Evolutionary conservation across 2,113 vertebrate species (phyloP), one percentile per base, ranked within the genome.

Genomic region (Corvus cornix): DNA sequence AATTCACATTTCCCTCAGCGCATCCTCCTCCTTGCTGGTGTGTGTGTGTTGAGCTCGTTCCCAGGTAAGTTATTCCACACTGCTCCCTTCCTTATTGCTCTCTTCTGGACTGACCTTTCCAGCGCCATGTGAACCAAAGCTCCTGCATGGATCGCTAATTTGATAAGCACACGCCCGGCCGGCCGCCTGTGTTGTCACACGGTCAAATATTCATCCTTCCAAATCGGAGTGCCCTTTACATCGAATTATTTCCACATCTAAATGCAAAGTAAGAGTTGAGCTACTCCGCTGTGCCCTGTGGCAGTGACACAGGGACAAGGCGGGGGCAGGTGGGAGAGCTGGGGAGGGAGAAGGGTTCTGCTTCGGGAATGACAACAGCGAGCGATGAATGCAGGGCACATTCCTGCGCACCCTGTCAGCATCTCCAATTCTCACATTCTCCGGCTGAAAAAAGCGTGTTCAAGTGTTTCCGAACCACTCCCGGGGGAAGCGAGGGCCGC

Each of bases 401-500:
- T 30, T 35, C 41, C 73, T 9, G 43, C 31, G 11, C 70, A n/a
- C 30, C 46, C 23, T 4, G 18, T 2, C 0, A 13, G 23, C 72
- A 7, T 15, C 35, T 11, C 63, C 49, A 11, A 0, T 12, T 23
- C 81, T 37, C 46, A 3, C 52, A 2, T 9, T 1, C 16, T 6
- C 30, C n/a, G 2, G 44, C 53, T 43, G 16, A 35, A 46, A 63
- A 79, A 35, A 2, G 16, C 1, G 28, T 2, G 20, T 5, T 15
- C 6, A 1, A 51, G 44, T 0, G 37, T 18, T 49, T 8, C 81
- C 93, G 43, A 74, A 51, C 2, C 31, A 0, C 49, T 17, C 39
- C 39, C 3, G 3, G 30, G 70, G 62, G 14, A 24, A 31, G 53
- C 0, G 4, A 28, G 13, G 59, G 30, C 2, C 9, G 2, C 0